Base-by-base conservation (phyloP, 1,140 invertebrate genomes). In the Drosophila carrolli region DNA sequence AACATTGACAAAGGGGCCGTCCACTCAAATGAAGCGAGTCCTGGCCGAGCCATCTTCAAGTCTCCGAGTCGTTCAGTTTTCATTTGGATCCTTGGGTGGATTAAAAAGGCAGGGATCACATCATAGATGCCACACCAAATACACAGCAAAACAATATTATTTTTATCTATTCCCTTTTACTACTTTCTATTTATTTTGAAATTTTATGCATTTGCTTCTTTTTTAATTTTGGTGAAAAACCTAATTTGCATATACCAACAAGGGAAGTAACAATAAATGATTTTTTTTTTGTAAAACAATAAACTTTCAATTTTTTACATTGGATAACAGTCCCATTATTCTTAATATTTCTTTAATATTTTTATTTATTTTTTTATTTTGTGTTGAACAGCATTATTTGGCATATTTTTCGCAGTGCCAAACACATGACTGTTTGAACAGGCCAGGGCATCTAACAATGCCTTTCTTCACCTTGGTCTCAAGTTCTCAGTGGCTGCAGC, bases 1-100 rank as follows among this genome's bases (percentile, higher is more conserved):
- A 88, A 88, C 78, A 81, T 83, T 80, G 74, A 88, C 83, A 89
- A 88, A 89, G 80, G 75, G 56, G 67, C 67, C 66, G 44, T 71
- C 65, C 51, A 65, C 53, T 71, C 65, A 71, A 71, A 71, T 71
- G 68, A 71, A 71, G 63, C 83, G 61, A 75, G 70, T 66, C 58
- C 61, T 54, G 35, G 29, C 38, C 46, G 35, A 40, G 16, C 23
- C 5, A 56, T 63, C 46, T 43, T 72, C 32, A 19, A 50, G 54
- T 41, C 44, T 48, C 19, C 19, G 41, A 37, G 55, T 51, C 56
- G 29, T 67, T 71, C 51, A 56, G 67, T 48, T 41, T 70, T 71
- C 37, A 71, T 48, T 57, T 58, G 53, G 65, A 70, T 55, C 43
- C 63, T 48, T 40, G 67, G 35, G 14, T 47, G 65, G 50, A 57